Evolutionary conservation across 1,140 invertebrate genomes (phyloP), one percentile per base, ranked within the genome.

Genomic region (Meloidogyne hapla): DNA sequence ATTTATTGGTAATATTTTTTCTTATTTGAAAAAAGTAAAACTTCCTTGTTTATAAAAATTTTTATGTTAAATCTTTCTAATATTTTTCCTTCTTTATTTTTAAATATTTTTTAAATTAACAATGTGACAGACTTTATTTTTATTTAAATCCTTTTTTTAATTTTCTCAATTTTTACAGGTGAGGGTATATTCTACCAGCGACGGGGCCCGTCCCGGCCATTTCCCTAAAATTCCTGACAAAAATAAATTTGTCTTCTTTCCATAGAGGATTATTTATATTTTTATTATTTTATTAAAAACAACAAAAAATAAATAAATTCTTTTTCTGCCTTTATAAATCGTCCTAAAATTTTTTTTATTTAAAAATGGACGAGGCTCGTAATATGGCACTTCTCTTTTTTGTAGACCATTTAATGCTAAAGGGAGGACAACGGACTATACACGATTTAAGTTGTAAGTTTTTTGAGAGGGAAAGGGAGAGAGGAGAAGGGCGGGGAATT

Each of bases 371-470:
- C 65, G 69, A 77, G 76, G 74, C 84, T 25, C 86, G 83, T 86
- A 96, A 97, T 87, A 92, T 94, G 91, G 96, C 95, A 75, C 90
- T 97, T 77, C 90, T 97, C 82, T 97, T 97, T 89, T 96, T 96
- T 89, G 92, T 96, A 84, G 95, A 97, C 89, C 92, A 94, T 86
- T 90, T 97, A 72, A 91, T 96, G 90, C 94, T 96, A 42, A 78
- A 78, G 66, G 93, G 94, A 88, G 93, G 90, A 69, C 87, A 93
- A 74, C 91, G 95, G 86, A 95, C 94, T 64, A 90, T 97, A 79
- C 95, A 97, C 88, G 95, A 97, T 89, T 90, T 97, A 75, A 94
- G 93, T 85, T 97, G 95, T 80, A 63, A 61, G 71, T 73, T 33
- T 33, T 33, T 6, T 4, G 33, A 8, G 33, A 33, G 9, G 9